phyloP scores from a whole-genome alignment of 2,797 vertebrate species.

The Fratercula arctica region DNA sequence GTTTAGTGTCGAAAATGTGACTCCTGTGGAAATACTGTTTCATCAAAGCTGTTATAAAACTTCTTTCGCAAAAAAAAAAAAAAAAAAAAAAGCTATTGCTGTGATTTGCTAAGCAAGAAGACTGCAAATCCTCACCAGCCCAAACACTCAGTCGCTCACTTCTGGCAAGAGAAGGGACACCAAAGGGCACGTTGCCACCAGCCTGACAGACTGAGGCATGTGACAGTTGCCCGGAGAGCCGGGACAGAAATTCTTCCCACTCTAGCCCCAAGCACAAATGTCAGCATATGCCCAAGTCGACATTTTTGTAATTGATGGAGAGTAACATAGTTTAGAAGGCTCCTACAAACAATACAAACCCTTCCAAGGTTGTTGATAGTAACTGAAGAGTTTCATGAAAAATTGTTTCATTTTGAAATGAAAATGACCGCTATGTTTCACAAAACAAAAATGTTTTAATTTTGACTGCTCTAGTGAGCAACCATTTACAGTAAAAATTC shows the following conservation, averaged over 20 bases:
- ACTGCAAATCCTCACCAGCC: not conserved
- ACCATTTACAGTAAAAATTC: not conserved
- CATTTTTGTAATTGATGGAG: not conserved
- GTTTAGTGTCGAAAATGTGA: not conserved
- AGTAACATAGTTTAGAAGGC: not conserved
- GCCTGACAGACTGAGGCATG: not conserved
- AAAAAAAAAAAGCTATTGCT: not conserved
- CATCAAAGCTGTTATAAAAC: not conserved
- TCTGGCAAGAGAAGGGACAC: not conserved
- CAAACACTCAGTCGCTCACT: not conserved
- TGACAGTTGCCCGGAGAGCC: accelerated
- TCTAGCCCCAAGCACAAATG: not conserved
- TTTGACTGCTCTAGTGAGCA: not conserved
- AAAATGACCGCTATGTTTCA: not conserved
- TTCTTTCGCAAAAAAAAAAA: not conserved
- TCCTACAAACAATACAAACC: not conserved
- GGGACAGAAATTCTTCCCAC: not conserved
- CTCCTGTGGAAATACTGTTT: not conserved
- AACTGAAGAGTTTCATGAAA: not conserved
- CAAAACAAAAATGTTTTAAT: not conserved
- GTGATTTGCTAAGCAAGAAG: not conserved
- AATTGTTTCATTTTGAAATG: not conserved
- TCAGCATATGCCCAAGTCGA: not conserved
- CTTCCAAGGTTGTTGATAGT: not conserved
- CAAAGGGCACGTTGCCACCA: not conserved